Percentiles rank a stretch among this genome's conserved stretches.
Conservation (phyloP, 64 coral and sea anemone species). For the Dendrophyllia cribrosa region DNA sequence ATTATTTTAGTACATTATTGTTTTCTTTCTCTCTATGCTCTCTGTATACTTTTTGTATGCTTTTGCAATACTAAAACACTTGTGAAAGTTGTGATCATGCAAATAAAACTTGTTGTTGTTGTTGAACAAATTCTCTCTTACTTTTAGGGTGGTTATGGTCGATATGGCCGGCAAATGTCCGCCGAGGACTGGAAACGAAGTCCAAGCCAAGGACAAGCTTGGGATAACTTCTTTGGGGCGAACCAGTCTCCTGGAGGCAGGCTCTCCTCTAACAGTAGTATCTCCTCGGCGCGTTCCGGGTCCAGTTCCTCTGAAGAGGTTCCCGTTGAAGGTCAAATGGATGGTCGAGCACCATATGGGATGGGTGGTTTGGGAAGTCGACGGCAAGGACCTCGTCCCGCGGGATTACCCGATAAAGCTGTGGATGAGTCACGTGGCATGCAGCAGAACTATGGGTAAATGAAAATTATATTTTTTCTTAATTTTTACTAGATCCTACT, state of each 20-base stretch:
- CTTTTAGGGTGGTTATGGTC: slow-evolving; percentile 41
- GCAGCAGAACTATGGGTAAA: slow-evolving; percentile 25
- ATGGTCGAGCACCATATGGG: slow-evolving; percentile 4
- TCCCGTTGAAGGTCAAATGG: slow-evolving; percentile 27
- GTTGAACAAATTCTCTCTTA: background rate
- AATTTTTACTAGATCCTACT: too few species aligned
- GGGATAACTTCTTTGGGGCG: slow-evolving; percentile 69
- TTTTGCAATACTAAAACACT: too few species aligned
- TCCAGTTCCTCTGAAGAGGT: slow-evolving; percentile 69
- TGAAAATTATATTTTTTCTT: background rate
- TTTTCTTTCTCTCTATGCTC: too few species aligned
- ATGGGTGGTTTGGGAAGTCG: slow-evolving; percentile 18
- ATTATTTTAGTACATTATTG: too few species aligned
- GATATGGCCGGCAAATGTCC: slow-evolving; percentile 67
- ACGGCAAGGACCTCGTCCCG: slow-evolving; percentile 21
- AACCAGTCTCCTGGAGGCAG: slow-evolving; percentile 43
- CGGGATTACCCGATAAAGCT: slow-evolving; percentile 32
- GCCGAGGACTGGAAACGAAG: slow-evolving; percentile 67
- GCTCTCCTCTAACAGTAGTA: slow-evolving; percentile 49
- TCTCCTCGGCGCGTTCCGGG: slow-evolving; percentile 50
- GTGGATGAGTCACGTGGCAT: slow-evolving; percentile 22
- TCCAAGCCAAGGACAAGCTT: slow-evolving; percentile 25
- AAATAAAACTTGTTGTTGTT: background rate
- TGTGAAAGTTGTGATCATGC: too few species aligned
- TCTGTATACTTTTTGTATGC: too few species aligned